Percentiles rank a stretch among this genome's conserved stretches.
Conservation (phyloP, 2,113 vertebrate genomes). For the Mola mola region DNA sequence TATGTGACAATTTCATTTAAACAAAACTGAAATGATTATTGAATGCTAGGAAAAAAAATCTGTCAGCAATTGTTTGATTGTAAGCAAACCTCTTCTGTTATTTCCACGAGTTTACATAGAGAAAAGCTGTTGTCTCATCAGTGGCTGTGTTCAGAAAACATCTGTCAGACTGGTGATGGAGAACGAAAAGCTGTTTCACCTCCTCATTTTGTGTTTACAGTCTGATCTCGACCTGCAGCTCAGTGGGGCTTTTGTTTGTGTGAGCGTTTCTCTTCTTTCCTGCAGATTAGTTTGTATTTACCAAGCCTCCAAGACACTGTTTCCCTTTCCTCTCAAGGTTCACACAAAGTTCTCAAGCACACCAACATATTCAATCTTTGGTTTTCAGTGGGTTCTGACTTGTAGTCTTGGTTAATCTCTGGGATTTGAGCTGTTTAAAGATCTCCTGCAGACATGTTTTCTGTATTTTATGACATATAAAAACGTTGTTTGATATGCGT, state of each 20-base stretch:
- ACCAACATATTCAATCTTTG: no score
- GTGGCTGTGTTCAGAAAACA: background rate
- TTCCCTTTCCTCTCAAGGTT: background rate
- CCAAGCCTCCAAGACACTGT: background rate
- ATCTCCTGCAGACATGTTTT: background rate
- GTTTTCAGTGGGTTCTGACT: no score
- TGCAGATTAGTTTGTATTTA: background rate
- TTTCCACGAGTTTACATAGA: no score
- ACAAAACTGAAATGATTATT: no score
- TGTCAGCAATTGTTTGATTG: no score
- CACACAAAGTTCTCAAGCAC: background rate
- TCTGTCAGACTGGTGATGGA: background rate
- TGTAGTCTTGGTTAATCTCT: background rate
- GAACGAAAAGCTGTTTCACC: background rate
- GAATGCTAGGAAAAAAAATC: no score
- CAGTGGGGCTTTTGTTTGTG: background rate
- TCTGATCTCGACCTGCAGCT: background rate
- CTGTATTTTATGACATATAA: background rate
- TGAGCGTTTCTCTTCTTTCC: background rate
- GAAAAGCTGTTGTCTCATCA: no score
- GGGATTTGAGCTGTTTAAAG: no score
- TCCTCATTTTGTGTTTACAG: background rate
- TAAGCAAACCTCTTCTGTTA: no score
- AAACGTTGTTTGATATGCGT: no score
- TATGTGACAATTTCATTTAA: no score